Evolutionary conservation across 2,113 vertebrate species (phyloP).

Genomic region (Fukomys damarensis): DNA sequence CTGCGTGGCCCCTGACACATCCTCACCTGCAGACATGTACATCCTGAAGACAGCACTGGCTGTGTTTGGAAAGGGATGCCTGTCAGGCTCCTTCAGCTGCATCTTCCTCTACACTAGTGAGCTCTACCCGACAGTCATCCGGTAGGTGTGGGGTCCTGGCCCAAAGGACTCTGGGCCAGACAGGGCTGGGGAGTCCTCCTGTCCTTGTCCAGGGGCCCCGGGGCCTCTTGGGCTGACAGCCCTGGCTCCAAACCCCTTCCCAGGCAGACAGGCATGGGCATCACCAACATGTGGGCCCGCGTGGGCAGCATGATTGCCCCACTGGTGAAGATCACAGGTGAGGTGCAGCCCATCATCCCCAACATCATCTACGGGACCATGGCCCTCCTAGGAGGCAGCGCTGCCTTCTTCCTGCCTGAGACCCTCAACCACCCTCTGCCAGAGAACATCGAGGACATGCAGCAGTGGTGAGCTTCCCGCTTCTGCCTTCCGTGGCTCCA

Average conservation of each 20-base stretch:
- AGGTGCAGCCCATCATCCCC: constrained; percentile 78
- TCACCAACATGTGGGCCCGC: constrained; percentile 78
- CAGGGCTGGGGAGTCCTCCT: not conserved
- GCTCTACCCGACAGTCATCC: constrained; percentile 85
- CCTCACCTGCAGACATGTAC: constrained; percentile 85
- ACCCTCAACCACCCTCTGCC: constrained; percentile 82
- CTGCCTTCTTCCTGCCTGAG: constrained; percentile 81
- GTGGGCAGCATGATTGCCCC: constrained; percentile 82
- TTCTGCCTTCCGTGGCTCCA: not conserved
- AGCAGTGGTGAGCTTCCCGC: constrained; percentile 73
- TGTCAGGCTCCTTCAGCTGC: constrained; percentile 92
- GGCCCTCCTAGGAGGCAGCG: constrained; percentile 76
- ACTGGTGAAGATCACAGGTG: constrained; percentile 75
- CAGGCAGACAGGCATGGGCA: constrained; percentile 83
- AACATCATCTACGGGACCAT: constrained; percentile 75
- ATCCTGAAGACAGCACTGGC: constrained; percentile 88
- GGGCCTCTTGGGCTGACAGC: not conserved
- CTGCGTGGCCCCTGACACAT: rapidly evolving
- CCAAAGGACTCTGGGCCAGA: too few species aligned
- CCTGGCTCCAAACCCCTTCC: constrained; percentile 4
- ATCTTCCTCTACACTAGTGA: constrained; percentile 88
- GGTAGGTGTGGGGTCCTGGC: constrained; percentile 67
- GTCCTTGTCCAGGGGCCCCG: not conserved
- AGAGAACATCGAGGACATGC: constrained; percentile 81
- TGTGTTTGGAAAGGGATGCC: constrained; percentile 92